phyloP scores from a whole-genome alignment of 2,113 vertebrate species.

The Equus quagga region DNA sequence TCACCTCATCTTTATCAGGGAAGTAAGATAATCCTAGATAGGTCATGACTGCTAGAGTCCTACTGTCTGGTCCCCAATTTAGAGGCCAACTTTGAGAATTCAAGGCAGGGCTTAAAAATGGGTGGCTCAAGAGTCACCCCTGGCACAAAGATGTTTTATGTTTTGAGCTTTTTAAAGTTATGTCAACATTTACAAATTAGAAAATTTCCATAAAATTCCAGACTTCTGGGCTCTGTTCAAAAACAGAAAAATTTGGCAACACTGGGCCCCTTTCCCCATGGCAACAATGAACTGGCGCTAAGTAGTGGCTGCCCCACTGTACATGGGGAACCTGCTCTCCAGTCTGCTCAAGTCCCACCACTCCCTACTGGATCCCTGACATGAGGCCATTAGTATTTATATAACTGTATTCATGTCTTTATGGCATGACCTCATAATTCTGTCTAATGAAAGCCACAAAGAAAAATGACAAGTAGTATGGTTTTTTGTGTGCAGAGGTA shows the following conservation, averaged over 20 bases:
- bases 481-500: background rate
- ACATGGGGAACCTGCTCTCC: accelerated
- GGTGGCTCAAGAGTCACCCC: background rate
- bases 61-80: background rate
- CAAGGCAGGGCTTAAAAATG: background rate
- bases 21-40: background rate
- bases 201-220: background rate
- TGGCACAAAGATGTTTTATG: background rate
- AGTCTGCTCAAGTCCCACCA: background rate
- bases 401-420: background rate
- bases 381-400: background rate
- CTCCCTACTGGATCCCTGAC: accelerated
- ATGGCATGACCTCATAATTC: background rate
- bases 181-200: background rate
- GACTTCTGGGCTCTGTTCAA: background rate
- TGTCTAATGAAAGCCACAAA: background rate
- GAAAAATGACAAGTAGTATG: background rate
- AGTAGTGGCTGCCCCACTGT: accelerated
- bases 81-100: background rate
- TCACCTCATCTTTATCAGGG: background rate
- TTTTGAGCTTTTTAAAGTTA: background rate
- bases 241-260: background rate
- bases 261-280: background rate
- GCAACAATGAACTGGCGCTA: background rate
- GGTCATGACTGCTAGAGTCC: background rate